Evolutionary conservation across 2,888 invertebrate species (phyloP).

Genomic region (Cheilosia soror): DNA sequence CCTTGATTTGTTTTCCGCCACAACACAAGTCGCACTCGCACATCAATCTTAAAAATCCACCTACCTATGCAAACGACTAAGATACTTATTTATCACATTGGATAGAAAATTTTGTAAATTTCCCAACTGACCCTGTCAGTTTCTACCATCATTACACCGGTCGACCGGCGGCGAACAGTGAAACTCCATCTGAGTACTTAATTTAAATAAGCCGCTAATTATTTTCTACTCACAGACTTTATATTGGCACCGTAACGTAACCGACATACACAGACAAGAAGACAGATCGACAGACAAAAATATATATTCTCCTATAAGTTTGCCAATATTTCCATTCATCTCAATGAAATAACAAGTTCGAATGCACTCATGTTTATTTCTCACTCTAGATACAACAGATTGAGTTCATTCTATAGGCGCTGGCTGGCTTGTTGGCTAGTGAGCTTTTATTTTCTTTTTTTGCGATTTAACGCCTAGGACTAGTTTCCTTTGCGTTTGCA

Average conservation of each 20-base stretch:
- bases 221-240: conserved; percentile 58
- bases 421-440: no score
- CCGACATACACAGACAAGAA: conserved; percentile 14
- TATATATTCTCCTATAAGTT: not conserved
- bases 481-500: conserved; percentile 46
- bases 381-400: conserved; percentile 58
- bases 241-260: conserved; percentile 35
- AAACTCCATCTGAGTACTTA: conserved; percentile 45
- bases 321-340: conserved; percentile 10
- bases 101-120: not conserved
- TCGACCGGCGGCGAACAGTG: conserved; percentile 18
- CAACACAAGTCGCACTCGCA: no score
- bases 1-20: no score
- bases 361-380: conserved; percentile 67
- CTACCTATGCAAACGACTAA: no score
- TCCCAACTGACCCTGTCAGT: conserved; percentile 35
- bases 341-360: conserved; percentile 50
- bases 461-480: conserved; percentile 42
- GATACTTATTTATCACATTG: no score
- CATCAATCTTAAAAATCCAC: no score
- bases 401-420: conserved; percentile 28
- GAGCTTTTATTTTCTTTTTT: conserved; percentile 29
- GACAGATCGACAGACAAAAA: conserved; percentile 56
- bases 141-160: conserved; percentile 25
- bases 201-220: conserved; percentile 67